Evolutionary conservation across 2,113 vertebrate species (phyloP).

Genomic region (Archocentrus centrarchus): DNA sequence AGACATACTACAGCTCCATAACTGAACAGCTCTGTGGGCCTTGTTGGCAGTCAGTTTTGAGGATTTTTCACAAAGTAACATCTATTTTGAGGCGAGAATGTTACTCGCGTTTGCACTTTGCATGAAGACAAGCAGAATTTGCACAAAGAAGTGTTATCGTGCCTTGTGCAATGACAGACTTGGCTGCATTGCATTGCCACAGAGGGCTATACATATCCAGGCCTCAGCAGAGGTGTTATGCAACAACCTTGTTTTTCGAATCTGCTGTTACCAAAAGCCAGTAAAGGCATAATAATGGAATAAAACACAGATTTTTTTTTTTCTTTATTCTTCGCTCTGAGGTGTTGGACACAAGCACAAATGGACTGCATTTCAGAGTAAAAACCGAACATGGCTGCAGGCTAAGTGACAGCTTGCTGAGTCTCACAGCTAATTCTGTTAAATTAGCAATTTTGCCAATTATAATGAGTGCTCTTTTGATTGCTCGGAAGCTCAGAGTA

Average conservation of each 20-base stretch:
- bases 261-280: conserved; percentile 14
- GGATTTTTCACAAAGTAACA: conserved; percentile 54
- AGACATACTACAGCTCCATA: conserved; percentile 22
- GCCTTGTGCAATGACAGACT: conserved; percentile 23
- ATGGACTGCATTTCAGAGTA: conserved; percentile 3
- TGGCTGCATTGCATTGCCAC: conserved; percentile 32
- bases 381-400: background rate
- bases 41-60: conserved; percentile 29
- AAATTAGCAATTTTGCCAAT: conserved; percentile 22
- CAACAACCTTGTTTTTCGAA: conserved; percentile 15
- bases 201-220: conserved; percentile 40
- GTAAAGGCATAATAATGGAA: conserved; percentile 8
- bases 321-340: conserved; percentile 14
- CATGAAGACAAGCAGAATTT: conserved; percentile 40
- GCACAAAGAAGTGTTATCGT: conserved; percentile 48
- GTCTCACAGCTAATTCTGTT: conserved; percentile 25
- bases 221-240: conserved; percentile 32
- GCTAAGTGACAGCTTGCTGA: conserved; percentile 10
- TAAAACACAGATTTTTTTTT: conserved; percentile 3
- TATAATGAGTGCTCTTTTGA: conserved; percentile 17
- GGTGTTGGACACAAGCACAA: conserved; percentile 25
- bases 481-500: background rate
- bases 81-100: conserved; percentile 64
- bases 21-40: conserved; percentile 21
- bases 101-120: conserved; percentile 47